Base-by-base conservation (phyloP, 2,888 invertebrate species). In the Aspidiotus rigidus region DNA sequence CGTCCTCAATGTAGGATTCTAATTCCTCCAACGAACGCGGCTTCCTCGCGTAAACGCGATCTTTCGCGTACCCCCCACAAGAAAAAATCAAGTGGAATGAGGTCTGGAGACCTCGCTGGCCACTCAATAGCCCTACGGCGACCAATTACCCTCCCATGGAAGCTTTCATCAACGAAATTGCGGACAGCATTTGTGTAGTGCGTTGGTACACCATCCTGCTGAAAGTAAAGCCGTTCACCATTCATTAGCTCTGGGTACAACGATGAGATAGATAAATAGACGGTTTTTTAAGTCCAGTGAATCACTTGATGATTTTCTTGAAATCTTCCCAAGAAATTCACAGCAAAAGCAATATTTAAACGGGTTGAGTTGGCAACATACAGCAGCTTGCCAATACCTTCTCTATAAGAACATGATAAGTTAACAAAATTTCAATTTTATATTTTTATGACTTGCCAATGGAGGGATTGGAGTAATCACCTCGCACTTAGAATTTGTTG, bases 31-130 rank as follows among this genome's bases (percentile, higher is more conserved):
- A 44, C 10, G 53, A 54, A 16, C 55, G 9, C 9, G 64, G 55
- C 11, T 8, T 9, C 17, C 56, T 15, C 7, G 28, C 44, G 42
- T 49, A 69, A 10, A 70, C 70, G 3, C 15, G 9, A 10, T 64
- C 64, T 42, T 70, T 56, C 39, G 62, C 42, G 55, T 55, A 42
- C n/a, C 5, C 71, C 70, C 71, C 70, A 70, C 10, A 71, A 54
- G 62, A 55, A 70, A 42, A 62, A 71, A 62, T 71, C 70, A 28
- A 71, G 13, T 3, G 69, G 69, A 17, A 42, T 71, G 2, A 71
- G 55, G 44, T 71, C 71, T 9, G 71, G 71, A 5, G 70, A 71
- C 13, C 70, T n/a, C 8, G 71, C 57, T 7, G 71, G 71, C 69
- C 67, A 71, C 10, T 53, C 62, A 7, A 71, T 42, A 7, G 69